phyloP scores from a whole-genome alignment of 2,888 invertebrate genomes.

The Scaptomyza cyrtandrae region DNA sequence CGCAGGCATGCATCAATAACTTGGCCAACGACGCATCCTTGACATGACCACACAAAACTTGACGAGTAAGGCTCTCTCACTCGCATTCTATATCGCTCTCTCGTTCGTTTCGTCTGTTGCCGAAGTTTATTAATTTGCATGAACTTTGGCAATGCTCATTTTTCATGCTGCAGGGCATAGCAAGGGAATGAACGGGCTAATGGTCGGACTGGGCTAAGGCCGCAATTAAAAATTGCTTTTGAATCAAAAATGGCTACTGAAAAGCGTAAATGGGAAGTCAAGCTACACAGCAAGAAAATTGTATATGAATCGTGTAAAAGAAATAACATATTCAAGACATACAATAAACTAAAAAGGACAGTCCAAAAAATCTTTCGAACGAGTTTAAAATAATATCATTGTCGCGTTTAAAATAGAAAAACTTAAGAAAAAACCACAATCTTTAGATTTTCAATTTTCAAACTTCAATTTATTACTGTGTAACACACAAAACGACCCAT shows the following conservation, averaged over 20 bases:
- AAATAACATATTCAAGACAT: too few species aligned
- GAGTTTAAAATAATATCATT: too few species aligned
- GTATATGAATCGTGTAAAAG: too few species aligned
- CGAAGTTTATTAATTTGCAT: slow-evolving; percentile 76
- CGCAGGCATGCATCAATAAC: slow-evolving; percentile 67
- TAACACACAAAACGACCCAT: slow-evolving; percentile 14
- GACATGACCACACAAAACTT: slow-evolving; percentile 33
- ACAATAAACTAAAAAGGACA: too few species aligned
- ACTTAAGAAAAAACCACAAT: too few species aligned
- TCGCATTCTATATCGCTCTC: not conserved
- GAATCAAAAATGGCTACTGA: slow-evolving; percentile 63
- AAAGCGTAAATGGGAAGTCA: slow-evolving; percentile 2
- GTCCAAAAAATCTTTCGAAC: too few species aligned
- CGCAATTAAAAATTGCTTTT: slow-evolving; percentile 78
- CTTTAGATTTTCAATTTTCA: too few species aligned
- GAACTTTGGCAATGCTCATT: slow-evolving; percentile 69
- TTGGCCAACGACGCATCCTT: slow-evolving; percentile 45
- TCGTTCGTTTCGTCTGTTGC: not conserved
- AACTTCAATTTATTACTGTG: not conserved
- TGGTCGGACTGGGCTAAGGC: slow-evolving; percentile 53
- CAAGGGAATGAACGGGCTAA: slow-evolving; percentile 8
- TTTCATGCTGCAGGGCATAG: slow-evolving; percentile 59
- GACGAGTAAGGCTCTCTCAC: slow-evolving; percentile 10
- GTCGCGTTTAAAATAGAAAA: too few species aligned
- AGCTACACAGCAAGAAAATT: not conserved